Conservation (phyloP, 1,140 invertebrate genomes). For the Sycobia sp. region DNA sequence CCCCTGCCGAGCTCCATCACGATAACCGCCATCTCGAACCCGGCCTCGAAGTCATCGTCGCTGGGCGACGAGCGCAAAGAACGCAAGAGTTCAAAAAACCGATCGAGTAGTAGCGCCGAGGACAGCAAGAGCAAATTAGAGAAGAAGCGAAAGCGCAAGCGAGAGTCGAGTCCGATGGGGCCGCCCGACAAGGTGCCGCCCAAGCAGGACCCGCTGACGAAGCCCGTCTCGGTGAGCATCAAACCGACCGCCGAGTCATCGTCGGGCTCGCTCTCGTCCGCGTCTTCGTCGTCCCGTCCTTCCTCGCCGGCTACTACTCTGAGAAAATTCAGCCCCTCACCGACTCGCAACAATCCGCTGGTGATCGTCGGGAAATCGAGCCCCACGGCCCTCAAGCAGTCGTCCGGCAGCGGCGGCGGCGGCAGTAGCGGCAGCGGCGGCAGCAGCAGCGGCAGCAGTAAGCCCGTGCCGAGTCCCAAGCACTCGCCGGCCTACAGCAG, state of each 20-base stretch:
- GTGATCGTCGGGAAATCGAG: conserved; percentile 65
- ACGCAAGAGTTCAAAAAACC: conserved; percentile 68
- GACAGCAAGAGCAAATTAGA: conserved; percentile 72
- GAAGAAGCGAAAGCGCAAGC: conserved; percentile 78
- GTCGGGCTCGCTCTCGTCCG: conserved; percentile 48
- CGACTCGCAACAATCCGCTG: conserved; percentile 67
- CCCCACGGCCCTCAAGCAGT: conserved; percentile 67
- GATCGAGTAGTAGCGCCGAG: conserved; percentile 41
- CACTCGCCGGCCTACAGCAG: conserved; percentile 79
- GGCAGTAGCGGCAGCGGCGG: background rate
- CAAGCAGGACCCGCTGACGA: conserved; percentile 71
- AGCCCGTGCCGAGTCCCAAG: conserved; percentile 72
- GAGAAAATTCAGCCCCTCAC: conserved; percentile 74
- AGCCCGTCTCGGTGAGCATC: conserved; percentile 75
- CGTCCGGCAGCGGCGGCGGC: conserved; percentile 36
- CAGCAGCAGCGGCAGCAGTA: conserved; percentile 45
- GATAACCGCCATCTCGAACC: conserved; percentile 76
- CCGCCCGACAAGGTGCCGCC: conserved; percentile 80
- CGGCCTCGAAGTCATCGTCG: conserved; percentile 57
- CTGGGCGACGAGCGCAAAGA: conserved; percentile 69
- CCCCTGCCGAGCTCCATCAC: conserved; percentile 79
- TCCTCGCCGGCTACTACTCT: conserved; percentile 68
- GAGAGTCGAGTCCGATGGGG: conserved; percentile 80
- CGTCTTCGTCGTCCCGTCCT: conserved; percentile 59
- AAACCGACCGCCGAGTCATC: conserved; percentile 71